phyloP scores from a whole-genome alignment of 2,888 invertebrate genomes.

The Proisotoma minuta region DNA sequence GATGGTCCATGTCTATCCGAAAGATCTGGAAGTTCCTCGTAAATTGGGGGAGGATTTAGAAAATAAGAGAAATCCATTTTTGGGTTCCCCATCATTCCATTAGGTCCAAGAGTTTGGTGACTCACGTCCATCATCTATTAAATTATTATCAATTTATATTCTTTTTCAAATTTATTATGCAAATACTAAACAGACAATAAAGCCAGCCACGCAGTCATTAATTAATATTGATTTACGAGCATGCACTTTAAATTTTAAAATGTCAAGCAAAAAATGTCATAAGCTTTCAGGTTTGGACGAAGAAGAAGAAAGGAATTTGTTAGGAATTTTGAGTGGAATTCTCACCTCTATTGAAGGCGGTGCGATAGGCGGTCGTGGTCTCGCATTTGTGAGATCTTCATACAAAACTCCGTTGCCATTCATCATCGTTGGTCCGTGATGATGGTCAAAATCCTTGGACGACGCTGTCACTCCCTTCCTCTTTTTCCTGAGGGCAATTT shows the following conservation, averaged over 20 bases:
- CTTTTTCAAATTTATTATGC: no score
- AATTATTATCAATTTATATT: no score
- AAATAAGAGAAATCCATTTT: conserved; percentile 47
- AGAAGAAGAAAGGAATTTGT: no score
- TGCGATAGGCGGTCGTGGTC: conserved; percentile 46
- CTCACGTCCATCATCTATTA: conserved; percentile 47
- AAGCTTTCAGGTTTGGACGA: no score
- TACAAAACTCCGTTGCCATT: conserved; percentile 46
- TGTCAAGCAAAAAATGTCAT: no score
- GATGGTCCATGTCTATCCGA: conserved; percentile 46
- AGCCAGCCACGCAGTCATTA: no score
- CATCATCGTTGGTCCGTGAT: conserved; percentile 45
- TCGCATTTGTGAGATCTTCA: conserved; percentile 44
- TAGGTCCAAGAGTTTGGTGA: conserved; percentile 40
- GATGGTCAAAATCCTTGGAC: conserved; percentile 47
- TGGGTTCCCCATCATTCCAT: conserved; percentile 44
- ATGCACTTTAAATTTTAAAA: no score
- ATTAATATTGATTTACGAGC: no score
- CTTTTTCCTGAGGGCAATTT: conserved; percentile 38
- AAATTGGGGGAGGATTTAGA: conserved; percentile 47
- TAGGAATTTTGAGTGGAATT: no score
- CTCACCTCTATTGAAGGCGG: conserved; percentile 47
- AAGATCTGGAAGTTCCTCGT: conserved; percentile 46
- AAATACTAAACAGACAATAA: no score
- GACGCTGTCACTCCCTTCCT: conserved; percentile 47